phyloP scores from a whole-genome alignment of 2,888 invertebrate species.

The Tetrapedia diversipes region DNA sequence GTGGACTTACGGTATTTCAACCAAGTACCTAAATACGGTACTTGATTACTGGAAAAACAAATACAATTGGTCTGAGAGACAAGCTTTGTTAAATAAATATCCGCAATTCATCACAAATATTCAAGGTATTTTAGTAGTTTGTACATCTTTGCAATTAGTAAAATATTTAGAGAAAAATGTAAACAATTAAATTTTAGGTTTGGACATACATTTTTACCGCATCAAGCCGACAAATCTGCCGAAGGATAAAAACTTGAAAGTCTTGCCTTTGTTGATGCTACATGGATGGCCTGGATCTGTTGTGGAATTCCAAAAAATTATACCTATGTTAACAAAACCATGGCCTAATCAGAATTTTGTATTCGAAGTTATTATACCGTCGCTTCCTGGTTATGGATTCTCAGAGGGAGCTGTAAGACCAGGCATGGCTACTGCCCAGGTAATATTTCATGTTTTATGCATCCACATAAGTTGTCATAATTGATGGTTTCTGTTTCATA shows the following conservation, averaged over 20 bases:
- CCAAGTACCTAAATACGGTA: slow-evolving; percentile 87
- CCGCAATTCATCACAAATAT: slow-evolving; percentile 90
- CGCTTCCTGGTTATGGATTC: slow-evolving; percentile 89
- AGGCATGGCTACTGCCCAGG: slow-evolving; percentile 80
- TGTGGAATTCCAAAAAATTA: slow-evolving; percentile 90
- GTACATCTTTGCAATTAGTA: not conserved
- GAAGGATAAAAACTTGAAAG: slow-evolving; percentile 81
- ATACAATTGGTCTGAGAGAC: slow-evolving; percentile 89
- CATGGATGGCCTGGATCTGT: slow-evolving; percentile 96
- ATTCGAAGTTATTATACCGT: slow-evolving; percentile 88
- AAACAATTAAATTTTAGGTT: slow-evolving; percentile 78
- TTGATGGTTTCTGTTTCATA: not conserved
- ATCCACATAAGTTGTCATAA: slow-evolving; percentile 33
- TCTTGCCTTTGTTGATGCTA: slow-evolving; percentile 88
- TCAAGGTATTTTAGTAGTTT: slow-evolving; percentile 84
- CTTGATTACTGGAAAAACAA: slow-evolving; percentile 91
- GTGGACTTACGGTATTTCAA: slow-evolving; percentile 93
- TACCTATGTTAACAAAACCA: slow-evolving; percentile 86
- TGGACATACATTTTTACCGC: slow-evolving; percentile 91
- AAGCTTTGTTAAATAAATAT: slow-evolving; percentile 88
- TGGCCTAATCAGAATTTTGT: slow-evolving; percentile 85
- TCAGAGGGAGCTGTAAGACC: slow-evolving; percentile 85
- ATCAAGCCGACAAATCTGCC: slow-evolving; percentile 84
- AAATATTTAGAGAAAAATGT: not conserved
- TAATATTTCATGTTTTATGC: slow-evolving; percentile 39